Evolutionary conservation across 2,888 invertebrate genomes (phyloP), one percentile per base, ranked within the genome.

Genomic region (Yponomeuta cagnagella): DNA sequence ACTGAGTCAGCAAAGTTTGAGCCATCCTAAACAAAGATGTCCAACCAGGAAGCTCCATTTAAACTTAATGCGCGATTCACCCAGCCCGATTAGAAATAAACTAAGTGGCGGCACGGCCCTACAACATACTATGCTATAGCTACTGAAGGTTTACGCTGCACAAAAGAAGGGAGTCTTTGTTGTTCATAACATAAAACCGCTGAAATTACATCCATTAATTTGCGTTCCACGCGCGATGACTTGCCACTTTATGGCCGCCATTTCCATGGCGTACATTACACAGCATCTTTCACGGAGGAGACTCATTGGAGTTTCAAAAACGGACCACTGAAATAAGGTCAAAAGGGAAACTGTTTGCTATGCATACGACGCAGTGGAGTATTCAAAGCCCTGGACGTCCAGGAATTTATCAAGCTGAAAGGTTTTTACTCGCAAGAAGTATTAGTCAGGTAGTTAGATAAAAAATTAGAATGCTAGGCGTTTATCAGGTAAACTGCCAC

Each of bases 211-310:
- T 58, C 48, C 69, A 58, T 31, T 69, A 69, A 69, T 69, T 69
- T 69, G 52, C 31, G 48, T 33, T 69, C 68, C 43, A 43, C 43
- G 48, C 10, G 48, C n/a, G 69, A 52, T 69, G 33, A 52, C 69
- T 58, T 48, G 48, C 52, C 30, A 48, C 23, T 73, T 71, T 73
- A 70, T 71, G 65, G 68, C 63, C 43, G 72, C 71, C 70, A 58
- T 70, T 48, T 33, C 65, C 63, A 70, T 74, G 75, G 71, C 73
- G 74, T 75, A 75, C 76, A 76, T 82, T 80, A 80, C 77, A 74
- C 74, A 73, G 79, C 79, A 75, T 72, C 76, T 78, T 78, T 73
- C 70, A 72, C 74, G 74, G 77, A 23, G 23, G 23, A 23, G 23
- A 23, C 23, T 77, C 79, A 73, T 77, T 79, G 37, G 37, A 68